Percentiles rank a stretch among this genome's conserved stretches.
Conservation (phyloP, 2,797 vertebrate species). For the Chloroceryle inda region DNA sequence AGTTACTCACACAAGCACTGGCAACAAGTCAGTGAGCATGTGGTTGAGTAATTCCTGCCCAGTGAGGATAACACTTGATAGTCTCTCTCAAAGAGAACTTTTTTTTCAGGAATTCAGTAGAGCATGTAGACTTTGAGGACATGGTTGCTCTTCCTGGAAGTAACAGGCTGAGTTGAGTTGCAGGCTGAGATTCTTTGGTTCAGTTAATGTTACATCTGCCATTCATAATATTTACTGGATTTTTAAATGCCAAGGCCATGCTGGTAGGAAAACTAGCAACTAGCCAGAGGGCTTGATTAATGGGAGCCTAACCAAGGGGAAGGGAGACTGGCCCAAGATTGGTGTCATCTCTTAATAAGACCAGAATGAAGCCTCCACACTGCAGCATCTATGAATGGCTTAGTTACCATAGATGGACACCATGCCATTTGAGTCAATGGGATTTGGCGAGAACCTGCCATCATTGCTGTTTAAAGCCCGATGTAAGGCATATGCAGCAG, state of each 20-base stretch:
- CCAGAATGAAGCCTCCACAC: not conserved
- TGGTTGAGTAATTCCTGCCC: constrained; percentile 12
- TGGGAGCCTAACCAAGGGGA: not conserved
- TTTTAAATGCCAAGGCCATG: not conserved
- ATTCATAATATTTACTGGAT: not conserved
- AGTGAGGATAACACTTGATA: not conserved
- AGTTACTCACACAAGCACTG: not conserved
- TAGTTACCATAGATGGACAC: constrained; percentile 5
- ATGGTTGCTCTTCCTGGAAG: constrained; percentile 15
- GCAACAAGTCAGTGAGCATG: not conserved
- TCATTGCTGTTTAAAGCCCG: not conserved
- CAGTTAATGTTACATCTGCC: rapidly evolving
- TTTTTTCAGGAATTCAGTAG: constrained; percentile 14
- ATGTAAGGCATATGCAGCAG: not conserved
- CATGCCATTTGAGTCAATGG: not conserved
- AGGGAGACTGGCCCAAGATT: not conserved
- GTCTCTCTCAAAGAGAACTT: constrained; percentile 1
- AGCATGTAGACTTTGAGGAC: not conserved
- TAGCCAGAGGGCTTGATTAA: not conserved
- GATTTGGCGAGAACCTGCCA: not conserved
- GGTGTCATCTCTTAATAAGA: not conserved
- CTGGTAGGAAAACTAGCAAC: not conserved
- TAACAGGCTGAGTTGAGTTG: not conserved
- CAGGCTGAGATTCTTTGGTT: not conserved
- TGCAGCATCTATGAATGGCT: not conserved